Conservation (phyloP, 1,140 invertebrate species). For the Drosophila tristis region DNA sequence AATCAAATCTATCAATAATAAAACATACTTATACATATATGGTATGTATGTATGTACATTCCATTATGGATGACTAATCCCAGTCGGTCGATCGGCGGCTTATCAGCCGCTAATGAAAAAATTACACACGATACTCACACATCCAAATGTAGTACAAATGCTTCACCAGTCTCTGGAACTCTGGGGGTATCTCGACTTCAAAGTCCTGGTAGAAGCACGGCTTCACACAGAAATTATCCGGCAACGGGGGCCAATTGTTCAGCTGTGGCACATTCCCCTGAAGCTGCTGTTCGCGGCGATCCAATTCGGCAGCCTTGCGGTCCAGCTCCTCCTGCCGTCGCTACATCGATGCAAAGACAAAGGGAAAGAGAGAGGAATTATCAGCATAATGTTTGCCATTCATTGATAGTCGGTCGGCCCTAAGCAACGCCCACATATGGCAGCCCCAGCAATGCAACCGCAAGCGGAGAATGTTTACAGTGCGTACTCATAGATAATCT, state of each 20-base stretch:
- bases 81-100: slow-evolving; percentile 18
- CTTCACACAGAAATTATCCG: slow-evolving; percentile 95
- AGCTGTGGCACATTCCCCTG: slow-evolving; percentile 88
- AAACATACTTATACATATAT: no score
- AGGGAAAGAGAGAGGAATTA: slow-evolving; percentile 1
- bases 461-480: slow-evolving; percentile 10
- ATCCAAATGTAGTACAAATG: slow-evolving; percentile 98
- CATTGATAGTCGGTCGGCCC: background rate
- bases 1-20: no score
- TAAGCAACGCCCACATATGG: slow-evolving; percentile 17
- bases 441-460: slow-evolving; percentile 45
- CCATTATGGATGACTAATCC: slow-evolving; percentile 32
- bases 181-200: slow-evolving; percentile 98
- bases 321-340: slow-evolving; percentile 93
- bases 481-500: background rate
- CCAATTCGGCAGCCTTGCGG: slow-evolving; percentile 93
- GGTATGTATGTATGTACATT: no score
- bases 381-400: background rate
- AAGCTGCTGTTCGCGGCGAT: slow-evolving; percentile 95
- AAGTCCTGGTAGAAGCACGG: slow-evolving; percentile 99
- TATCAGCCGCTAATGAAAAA: slow-evolving; percentile 22
- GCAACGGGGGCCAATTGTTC: slow-evolving; percentile 99
- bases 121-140: slow-evolving; percentile 89
- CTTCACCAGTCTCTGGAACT: slow-evolving; percentile 98
- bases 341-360: slow-evolving; percentile 78